phyloP scores from a whole-genome alignment of 2,113 vertebrate genomes.

The Halichoeres trimaculatus region DNA sequence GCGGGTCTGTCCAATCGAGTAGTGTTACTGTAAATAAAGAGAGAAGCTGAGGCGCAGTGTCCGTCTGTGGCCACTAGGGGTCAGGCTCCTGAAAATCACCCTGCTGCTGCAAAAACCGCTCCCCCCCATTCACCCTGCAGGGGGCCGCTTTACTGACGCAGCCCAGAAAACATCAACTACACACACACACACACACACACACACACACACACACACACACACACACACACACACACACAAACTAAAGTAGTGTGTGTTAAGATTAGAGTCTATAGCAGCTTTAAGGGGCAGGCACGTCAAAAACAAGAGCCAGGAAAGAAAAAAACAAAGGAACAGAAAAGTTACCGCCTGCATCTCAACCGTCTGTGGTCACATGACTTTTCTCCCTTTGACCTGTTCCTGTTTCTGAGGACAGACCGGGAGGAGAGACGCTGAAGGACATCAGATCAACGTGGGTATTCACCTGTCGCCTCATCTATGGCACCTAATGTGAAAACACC shows the following conservation, averaged over 20 bases:
- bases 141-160: too few relatives aligned
- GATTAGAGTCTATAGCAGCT: slow-evolving; percentile 82
- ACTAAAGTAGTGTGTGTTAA: slow-evolving; percentile 65
- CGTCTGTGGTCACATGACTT: not conserved
- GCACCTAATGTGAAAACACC: slow-evolving; percentile 57
- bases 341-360: slow-evolving; percentile 30
- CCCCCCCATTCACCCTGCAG: too few relatives aligned
- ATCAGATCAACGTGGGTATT: slow-evolving; percentile 12
- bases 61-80: slow-evolving; percentile 9
- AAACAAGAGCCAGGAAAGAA: slow-evolving; percentile 51
- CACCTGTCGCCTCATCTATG: slow-evolving; percentile 35
- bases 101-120: slow-evolving; percentile 19
- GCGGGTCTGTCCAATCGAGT: not conserved
- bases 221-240: slow-evolving; percentile 32
- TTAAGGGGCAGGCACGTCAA: slow-evolving; percentile 77
- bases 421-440: slow-evolving; percentile 13
- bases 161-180: slow-evolving; percentile 64
- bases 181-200: slow-evolving; percentile 45
- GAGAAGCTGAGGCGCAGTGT: slow-evolving; percentile 10
- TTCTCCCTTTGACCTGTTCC: slow-evolving; percentile 32
- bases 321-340: slow-evolving; percentile 41
- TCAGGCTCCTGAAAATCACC: slow-evolving; percentile 17
- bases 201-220: slow-evolving; percentile 37
- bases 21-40: slow-evolving; percentile 20
- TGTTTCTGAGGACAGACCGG: too few relatives aligned